Conservation (phyloP, 2,888 invertebrate genomes). For the Deroplatys truncata region DNA sequence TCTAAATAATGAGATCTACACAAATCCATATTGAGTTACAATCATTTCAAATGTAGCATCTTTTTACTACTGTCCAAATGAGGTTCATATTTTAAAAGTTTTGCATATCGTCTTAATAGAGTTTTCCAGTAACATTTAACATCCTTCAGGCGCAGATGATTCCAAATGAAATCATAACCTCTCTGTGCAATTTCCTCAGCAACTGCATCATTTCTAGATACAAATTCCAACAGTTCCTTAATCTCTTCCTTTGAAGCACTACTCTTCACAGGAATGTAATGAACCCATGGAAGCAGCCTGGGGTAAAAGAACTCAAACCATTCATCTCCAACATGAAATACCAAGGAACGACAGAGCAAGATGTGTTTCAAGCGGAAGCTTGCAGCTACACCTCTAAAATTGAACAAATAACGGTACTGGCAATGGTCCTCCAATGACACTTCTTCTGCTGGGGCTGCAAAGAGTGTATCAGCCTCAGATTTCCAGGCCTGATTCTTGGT, state of each 20-base stretch:
- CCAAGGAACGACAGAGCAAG: conserved; percentile 85
- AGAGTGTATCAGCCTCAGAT: conserved; percentile 83
- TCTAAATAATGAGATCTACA: too few relatives aligned
- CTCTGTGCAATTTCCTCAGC: conserved; percentile 74
- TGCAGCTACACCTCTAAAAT: conserved; percentile 95
- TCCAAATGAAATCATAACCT: conserved; percentile 79
- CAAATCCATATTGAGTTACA: too few relatives aligned
- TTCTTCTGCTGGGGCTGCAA: conserved; percentile 78
- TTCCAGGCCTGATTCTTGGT: conserved; percentile 99
- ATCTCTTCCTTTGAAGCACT: conserved; percentile 64
- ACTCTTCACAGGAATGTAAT: conserved; percentile 83
- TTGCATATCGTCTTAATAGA: conserved; percentile 68
- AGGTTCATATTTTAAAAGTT: conserved; percentile 65
- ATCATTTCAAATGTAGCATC: not conserved
- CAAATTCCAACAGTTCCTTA: conserved; percentile 70
- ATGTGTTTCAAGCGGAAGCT: conserved; percentile 96
- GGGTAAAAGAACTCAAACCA: conserved; percentile 96
- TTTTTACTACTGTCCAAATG: not conserved
- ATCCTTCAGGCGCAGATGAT: conserved; percentile 76
- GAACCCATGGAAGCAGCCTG: conserved; percentile 88
- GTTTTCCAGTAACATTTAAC: conserved; percentile 84
- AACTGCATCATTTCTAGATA: conserved; percentile 66
- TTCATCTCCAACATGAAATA: conserved; percentile 90
- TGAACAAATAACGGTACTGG: conserved; percentile 88
- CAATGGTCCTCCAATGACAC: conserved; percentile 89